Evolutionary conservation across 2,888 invertebrate species (phyloP).

Genomic region (Lepidochrysops patricia): DNA sequence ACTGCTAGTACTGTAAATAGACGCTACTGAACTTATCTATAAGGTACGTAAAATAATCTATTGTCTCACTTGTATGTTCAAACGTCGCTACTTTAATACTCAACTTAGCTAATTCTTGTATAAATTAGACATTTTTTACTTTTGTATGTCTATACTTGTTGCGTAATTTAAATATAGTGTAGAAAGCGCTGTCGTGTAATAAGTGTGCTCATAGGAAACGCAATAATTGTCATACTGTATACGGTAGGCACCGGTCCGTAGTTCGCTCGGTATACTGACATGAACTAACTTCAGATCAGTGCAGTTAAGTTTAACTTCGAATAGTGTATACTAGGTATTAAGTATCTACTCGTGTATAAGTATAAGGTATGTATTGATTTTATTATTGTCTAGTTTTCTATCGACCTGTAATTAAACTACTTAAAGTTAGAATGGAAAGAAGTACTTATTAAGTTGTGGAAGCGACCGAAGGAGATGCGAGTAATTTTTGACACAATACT

Average conservation of each 20-base stretch:
- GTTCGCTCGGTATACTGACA: not conserved
- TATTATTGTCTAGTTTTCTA: not conserved
- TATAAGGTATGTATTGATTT: not conserved
- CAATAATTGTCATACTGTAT: no score
- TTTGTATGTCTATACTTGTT: conserved; percentile 21
- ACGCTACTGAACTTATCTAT: not conserved
- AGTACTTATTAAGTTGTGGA: not conserved
- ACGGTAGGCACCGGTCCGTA: not conserved
- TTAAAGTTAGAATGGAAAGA: not conserved
- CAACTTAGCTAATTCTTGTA: conserved; percentile 26
- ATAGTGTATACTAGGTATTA: not conserved
- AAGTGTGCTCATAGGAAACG: not conserved
- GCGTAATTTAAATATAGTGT: conserved; percentile 2
- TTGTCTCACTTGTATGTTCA: not conserved
- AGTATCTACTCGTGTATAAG: not conserved
- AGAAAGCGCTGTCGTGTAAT: not conserved
- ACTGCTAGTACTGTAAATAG: conserved; percentile 4
- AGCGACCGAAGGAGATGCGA: not conserved
- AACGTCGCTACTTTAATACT: conserved; percentile 28
- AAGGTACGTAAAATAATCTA: not conserved
- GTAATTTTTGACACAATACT: not conserved
- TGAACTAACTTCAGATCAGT: not conserved
- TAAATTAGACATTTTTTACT: conserved; percentile 33
- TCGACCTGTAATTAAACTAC: not conserved
- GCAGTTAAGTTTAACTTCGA: not conserved